Evolutionary conservation across 2,797 vertebrate species (phyloP).

Genomic region (Balearica regulorum): DNA sequence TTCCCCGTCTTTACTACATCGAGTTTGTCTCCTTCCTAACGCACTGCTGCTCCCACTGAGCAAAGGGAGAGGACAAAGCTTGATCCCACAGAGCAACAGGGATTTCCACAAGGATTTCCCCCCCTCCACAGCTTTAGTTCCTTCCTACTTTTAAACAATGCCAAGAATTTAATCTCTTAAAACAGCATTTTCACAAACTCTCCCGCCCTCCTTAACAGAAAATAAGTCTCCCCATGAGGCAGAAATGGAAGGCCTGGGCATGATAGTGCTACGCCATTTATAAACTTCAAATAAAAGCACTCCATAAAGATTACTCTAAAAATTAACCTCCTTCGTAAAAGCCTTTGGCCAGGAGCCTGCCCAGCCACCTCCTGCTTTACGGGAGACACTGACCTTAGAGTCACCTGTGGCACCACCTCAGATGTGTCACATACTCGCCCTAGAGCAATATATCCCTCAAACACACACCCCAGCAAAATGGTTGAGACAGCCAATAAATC

Average conservation of each 20-base stretch:
- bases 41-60: background rate
- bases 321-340: slow-evolving; percentile 13
- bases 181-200: slow-evolving; percentile 28
- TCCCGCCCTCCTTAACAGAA: slow-evolving; percentile 9
- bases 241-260: background rate
- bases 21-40: background rate
- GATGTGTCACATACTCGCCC: background rate
- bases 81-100: background rate
- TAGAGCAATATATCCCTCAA: background rate
- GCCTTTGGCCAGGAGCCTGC: background rate
- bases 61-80: slow-evolving; percentile 11
- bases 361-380: background rate
- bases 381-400: background rate
- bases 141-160: slow-evolving; percentile 61
- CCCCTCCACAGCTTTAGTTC: slow-evolving; percentile 14
- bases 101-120: slow-evolving; percentile 47
- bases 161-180: slow-evolving; percentile 51
- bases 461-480: background rate
- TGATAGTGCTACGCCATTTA: background rate
- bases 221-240: background rate
- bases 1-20: background rate
- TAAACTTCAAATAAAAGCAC: slow-evolving; percentile 31
- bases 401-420: slow-evolving; percentile 45
- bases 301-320: background rate
- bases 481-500: background rate